Evolutionary conservation across 2,888 invertebrate genomes (phyloP), one percentile per base, ranked within the genome.

Genomic region (Cryptosula pallasiana): DNA sequence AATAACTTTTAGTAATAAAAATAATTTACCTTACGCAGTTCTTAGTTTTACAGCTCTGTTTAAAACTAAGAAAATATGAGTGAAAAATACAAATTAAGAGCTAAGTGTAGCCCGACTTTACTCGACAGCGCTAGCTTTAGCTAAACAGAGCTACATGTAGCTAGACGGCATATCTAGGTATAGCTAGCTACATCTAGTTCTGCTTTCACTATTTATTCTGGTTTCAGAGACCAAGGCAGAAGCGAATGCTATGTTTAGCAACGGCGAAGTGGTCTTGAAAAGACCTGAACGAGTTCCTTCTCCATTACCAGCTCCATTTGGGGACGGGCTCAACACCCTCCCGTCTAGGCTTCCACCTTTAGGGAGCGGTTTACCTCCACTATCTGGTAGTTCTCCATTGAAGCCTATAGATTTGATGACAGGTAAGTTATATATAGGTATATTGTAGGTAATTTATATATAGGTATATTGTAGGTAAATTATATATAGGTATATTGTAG

Each of bases 261-360:
- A 63, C n/a, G 63, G 63, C 13, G 63, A 63, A 16, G n/a, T 32
- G 13, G 9, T 34, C 16, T 2, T 13, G 25, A 63, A 34, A 32
- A 63, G 27, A 32, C 27, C 63, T 13, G 63, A 63, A n/a, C 25
- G 63, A 34, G 63, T 32, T 13, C 63, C 63, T 13, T 63, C 63
- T 29, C 63, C 63, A 32, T n/a, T 63, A 27, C 63, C 63, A 25
- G 63, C 63, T 25, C 63, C 63, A 32, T 63, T 63, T 63, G 63
- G 63, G n/a, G 63, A 63, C 13, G 63, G 63, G 9, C n/a, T 63
- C 5, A 32, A 16, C 32, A 63, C 5, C 63, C 63, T 63, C 20
- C 32, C 63, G 32, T 63, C 63, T 32, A 20, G 63, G 32, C 63
- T 63, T 27, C 63, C 63, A 63, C 63, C 63, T 34, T 32, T 63